Conservation (phyloP, 2,113 vertebrate species). For the Indri indri region DNA sequence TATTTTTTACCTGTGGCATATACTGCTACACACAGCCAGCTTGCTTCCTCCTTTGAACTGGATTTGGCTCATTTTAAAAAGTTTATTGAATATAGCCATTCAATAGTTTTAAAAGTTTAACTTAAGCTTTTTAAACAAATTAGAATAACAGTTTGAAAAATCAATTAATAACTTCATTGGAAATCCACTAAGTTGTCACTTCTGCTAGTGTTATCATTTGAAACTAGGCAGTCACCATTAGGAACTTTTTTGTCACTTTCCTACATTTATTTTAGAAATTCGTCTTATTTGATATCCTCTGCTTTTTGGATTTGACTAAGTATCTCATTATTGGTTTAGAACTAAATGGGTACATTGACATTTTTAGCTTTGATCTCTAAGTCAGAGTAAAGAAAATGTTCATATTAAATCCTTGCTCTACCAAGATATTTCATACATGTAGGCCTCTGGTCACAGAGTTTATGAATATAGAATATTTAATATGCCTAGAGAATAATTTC, state of each 20-base stretch:
- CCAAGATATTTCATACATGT: not conserved
- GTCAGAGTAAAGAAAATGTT: not conserved
- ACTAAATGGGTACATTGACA: not conserved
- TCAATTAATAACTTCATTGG: not conserved
- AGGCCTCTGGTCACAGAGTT: not conserved
- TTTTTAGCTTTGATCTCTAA: slow-evolving; percentile 31
- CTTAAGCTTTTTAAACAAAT: slow-evolving; percentile 1
- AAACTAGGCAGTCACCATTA: not conserved
- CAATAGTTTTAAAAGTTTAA: not conserved
- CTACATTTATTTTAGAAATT: slow-evolving; percentile 37
- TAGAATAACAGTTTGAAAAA: not conserved
- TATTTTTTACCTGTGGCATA: not conserved
- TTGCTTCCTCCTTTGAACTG: not conserved
- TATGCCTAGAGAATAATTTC: not conserved
- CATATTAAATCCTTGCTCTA: not conserved
- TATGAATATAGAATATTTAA: not conserved
- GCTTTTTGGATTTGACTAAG: not conserved
- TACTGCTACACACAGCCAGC: not conserved
- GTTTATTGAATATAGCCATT: not conserved
- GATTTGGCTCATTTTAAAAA: not conserved
- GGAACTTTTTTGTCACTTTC: not conserved
- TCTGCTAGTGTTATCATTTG: not conserved
- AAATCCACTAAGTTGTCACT: not conserved
- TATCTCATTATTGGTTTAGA: slow-evolving; percentile 22
- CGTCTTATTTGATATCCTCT: slow-evolving; percentile 1